Base-by-base conservation (phyloP, 2,888 invertebrate genomes). In the Dolichomitus sp. region DNA sequence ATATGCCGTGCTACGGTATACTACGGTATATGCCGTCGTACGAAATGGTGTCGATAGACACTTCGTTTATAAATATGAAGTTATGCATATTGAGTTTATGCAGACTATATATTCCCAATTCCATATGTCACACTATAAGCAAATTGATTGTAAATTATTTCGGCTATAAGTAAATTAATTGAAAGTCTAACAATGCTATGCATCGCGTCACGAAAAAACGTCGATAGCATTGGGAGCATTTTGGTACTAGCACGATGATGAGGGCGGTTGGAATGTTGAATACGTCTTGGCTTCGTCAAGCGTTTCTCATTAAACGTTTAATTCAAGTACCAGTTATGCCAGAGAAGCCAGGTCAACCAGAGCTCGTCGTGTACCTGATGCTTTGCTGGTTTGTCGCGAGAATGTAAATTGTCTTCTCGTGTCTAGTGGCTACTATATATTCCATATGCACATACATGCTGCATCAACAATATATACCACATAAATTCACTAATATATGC, bases 371-470 rank as follows among this genome's bases (percentile, higher is more conserved):
- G 75, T 66, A 48, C n/a, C 48, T 72, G 70, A 59, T 59, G 73
- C 27, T 17, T 33, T 66, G 52, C 65, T 59, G 19, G 42, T 74
- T 79, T 42, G 68, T 63, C 59, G 66, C 68, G 87, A 84, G 83
- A 84, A 87, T 87, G 85, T 86, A 88, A 87, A 87, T 87, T 85
- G 85, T 87, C 84, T 85, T 85, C 81, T 80, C 74, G 81, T 70
- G 57, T 70, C 66, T 37, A 30, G 54, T 42, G 17, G 40, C 40
- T 30, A 50, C 37, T 68, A 63, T 37, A 45, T 23, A 69, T 57
- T 54, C 14, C 14, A 54, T 23, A 70, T 52, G 11, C n/a, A 54
- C n/a, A 14, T 54, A 27, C 12, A 54, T 14, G 4, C 52, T 23
- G 4, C 52, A 52, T 11, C 12, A 52, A 19, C 19, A 27, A 73